These are phyloP conservation scores for Latrodectus elegans DNA, from an alignment of 2,888 invertebrate genomes.

Conservation along the genomic window DNA sequence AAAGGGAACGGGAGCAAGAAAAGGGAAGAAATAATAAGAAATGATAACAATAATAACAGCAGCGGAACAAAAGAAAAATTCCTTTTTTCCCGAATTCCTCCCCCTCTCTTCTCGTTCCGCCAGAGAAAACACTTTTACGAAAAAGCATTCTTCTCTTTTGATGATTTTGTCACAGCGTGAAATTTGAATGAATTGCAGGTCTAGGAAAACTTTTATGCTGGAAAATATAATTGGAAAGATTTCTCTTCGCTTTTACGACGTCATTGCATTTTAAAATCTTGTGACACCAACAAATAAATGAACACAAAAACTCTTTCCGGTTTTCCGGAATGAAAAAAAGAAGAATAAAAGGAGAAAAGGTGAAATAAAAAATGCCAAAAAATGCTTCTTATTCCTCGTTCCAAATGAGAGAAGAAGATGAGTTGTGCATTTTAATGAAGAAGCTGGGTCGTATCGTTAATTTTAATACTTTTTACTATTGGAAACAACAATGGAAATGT, in stretches of 20 bases:
- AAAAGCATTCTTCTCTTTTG: constrained; percentile 35
- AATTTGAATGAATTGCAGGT: constrained; percentile 63
- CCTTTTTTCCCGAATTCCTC: constrained; percentile 20
- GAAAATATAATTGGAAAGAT: constrained; percentile 55
- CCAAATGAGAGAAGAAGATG: not conserved
- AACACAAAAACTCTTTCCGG: not conserved
- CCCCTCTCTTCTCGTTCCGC: not conserved
- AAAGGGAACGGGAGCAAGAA: not conserved
- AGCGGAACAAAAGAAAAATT: constrained; percentile 55
- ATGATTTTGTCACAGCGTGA: constrained; percentile 64
- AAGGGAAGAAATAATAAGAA: constrained; percentile 40
- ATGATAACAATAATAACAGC: constrained; percentile 38
- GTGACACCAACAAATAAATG: constrained; percentile 39
- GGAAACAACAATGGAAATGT: constrained; percentile 26
- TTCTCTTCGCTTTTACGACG: constrained; percentile 12
- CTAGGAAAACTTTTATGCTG: constrained; percentile 25
- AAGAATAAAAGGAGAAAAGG: not conserved
- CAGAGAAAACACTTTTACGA: not conserved
- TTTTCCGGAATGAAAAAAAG: not conserved
- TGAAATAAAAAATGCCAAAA: not conserved
- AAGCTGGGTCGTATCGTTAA: constrained; percentile 20
- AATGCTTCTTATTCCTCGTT: not conserved
- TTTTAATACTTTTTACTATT: constrained; percentile 35
- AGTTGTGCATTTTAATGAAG: constrained; percentile 55
- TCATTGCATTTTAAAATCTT: constrained; percentile 19